These are phyloP conservation scores for Palythoa caribaeorum DNA, from an alignment of 92 coral and sea anemone genomes.

Conservation along the genomic window DNA sequence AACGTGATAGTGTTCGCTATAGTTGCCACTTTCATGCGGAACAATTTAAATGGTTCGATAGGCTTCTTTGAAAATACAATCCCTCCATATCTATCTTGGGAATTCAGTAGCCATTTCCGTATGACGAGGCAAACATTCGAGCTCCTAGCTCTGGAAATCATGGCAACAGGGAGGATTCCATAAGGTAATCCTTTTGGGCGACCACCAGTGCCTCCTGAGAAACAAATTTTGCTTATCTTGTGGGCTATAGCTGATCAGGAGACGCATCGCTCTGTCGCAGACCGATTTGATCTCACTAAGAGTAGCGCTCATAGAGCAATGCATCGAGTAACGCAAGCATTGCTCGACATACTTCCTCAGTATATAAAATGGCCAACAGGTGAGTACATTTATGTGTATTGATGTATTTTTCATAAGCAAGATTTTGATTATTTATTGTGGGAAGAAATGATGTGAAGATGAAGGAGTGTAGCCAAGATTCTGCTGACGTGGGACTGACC, in stretches of 20 bases:
- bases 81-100: conserved; percentile 21
- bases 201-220: conserved; percentile 38
- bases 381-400: conserved; percentile 25
- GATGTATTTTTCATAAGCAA: conserved; percentile 9
- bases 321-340: conserved; percentile 28
- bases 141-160: conserved; percentile 33
- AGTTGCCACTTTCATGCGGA: conserved; percentile 14
- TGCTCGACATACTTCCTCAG: conserved; percentile 34
- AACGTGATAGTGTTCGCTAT: conserved; percentile 12
- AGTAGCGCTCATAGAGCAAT: conserved; percentile 54
- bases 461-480: conserved; percentile 12
- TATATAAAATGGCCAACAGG: conserved; percentile 58
- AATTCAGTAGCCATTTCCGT: conserved; percentile 39
- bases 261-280: conserved; percentile 29
- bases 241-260: conserved; percentile 41
- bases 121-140: conserved; percentile 29
- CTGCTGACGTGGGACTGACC: conserved; percentile 6
- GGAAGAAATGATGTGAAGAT: conserved; percentile 4
- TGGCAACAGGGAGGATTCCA: conserved; percentile 48
- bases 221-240: conserved; percentile 29
- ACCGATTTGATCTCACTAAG: conserved; percentile 43
- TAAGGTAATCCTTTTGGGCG: conserved; percentile 29
- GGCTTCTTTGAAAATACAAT: conserved; percentile 8
- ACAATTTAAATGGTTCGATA: neutral
- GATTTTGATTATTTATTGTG: conserved; percentile 9